Base-by-base conservation (phyloP, 2,888 invertebrate genomes). In the Troides aeacus region DNA sequence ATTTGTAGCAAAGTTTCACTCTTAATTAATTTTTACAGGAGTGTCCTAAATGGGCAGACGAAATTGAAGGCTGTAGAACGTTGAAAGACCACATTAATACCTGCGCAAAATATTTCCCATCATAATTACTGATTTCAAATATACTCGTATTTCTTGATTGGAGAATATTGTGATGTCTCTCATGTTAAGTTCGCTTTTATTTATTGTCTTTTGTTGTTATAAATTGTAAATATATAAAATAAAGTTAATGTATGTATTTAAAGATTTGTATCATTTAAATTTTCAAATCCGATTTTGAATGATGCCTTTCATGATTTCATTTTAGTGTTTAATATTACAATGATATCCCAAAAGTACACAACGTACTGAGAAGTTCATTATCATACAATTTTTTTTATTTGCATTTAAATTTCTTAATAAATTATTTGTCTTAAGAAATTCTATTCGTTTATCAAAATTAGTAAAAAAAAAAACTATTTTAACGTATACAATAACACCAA, bases 21-120 rank as follows among this genome's bases (percentile, higher is more conserved):
- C 42, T 42, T 46, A 46, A 46, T 15, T 46, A 3, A 12, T 12
- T 46, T 42, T 88, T 87, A 21, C 84, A 90, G 90, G 77, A 85
- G 50, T 90, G 90, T 72, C 90, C 90, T 23, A 72, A 72, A 2
- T 69, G 69, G 70, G 59, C 50, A 58, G 57, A 24, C 6, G 71
- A 60, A 6, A 53, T 56, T 5, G 68, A 66, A 50, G 71, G 60
- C 21, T 71, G 71, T 59, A 59, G 56, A 15, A 66, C 21, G 23
- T 63, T 71, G n/a, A 69, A 46, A 36, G 59, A 62, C n/a, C 64
- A 62, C 50, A 62, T 68, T 12, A 64, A 71, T 7, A 65, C 46
- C 3, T 71, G 71, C 21, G 56, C 53, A 5, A 65, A 61, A 62
- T 71, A 62, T 57, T 71, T 71, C 18, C 65, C 69, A 23, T 62